Base-by-base conservation (phyloP, 1,140 invertebrate genomes). In the Euura lappo region DNA sequence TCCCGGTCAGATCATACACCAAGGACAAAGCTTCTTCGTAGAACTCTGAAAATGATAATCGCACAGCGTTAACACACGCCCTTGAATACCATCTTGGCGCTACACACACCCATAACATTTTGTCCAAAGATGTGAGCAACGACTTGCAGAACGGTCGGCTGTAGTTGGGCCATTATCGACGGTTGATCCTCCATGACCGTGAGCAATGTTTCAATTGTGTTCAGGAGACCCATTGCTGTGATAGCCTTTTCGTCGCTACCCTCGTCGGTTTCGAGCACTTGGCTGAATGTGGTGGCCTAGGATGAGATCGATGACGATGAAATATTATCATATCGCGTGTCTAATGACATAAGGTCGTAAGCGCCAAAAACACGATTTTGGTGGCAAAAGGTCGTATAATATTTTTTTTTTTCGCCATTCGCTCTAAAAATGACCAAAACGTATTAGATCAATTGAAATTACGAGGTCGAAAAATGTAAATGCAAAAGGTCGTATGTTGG, bases 221-320 rank as follows among this genome's bases (percentile, higher is more conserved):
- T 98, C 2, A 99, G 88, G 2, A 99, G 89, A 68, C 97, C 98
- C 94, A 99, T 98, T 2, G 98, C 97, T 8, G 97, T 97, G 67
- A 99, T 98, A 11, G 97, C 96, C 82, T 98, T 99, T 81, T 99
- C 98, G 83, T 99, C 97, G 11, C 94, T 93, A 4, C 94, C 95
- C 83, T 97, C 96, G 77, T 96, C 95, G 2, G 93, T 94, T 77
- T 91, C 90, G 67, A 98, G 88, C 4, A 99, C 91, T 87, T 96
- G 93, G 76, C 93, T 95, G 81, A 99, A 98, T 7, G 96, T 98
- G n/a, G 93, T 90, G 5, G 96, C 96, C 92, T 94, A 75, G 7
- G 84, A 77, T 69, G 74, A 45, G 47, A 74, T 69, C 65, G 75
- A 68, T 65, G 28, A 28, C 28, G n/a, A n/a, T n/a, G n/a, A n/a